Evolutionary conservation across 2,113 vertebrate species (phyloP).

Genomic region (Bos javanicus): DNA sequence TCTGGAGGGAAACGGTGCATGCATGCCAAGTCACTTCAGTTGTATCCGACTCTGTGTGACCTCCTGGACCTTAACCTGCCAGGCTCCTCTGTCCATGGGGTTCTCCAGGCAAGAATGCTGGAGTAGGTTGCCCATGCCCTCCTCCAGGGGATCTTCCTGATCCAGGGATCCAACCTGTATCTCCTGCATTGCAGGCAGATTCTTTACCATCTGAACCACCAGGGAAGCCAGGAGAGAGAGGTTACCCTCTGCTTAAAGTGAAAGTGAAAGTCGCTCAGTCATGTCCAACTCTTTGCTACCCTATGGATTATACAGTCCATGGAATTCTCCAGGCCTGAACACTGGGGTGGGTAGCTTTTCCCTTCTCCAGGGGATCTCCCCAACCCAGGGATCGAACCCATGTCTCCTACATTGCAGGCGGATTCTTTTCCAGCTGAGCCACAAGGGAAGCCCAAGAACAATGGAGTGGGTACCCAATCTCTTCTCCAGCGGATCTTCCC

Average conservation of each 20-base stretch:
- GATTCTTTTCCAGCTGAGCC: background rate
- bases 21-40: background rate
- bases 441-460: background rate
- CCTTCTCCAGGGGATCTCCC: background rate
- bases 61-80: background rate
- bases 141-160: background rate
- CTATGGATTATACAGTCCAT: background rate
- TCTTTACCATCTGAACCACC: background rate
- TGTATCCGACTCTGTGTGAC: background rate
- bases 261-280: background rate
- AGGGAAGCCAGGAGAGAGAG: background rate
- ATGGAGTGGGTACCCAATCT: background rate
- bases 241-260: background rate
- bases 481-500: background rate
- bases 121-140: background rate
- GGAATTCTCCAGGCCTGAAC: background rate
- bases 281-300: background rate
- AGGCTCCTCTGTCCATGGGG: background rate
- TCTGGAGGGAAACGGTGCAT: background rate
- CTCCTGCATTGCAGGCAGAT: background rate
- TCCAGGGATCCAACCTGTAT: background rate
- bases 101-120: background rate
- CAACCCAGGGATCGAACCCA: background rate
- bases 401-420: background rate
- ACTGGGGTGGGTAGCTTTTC: background rate